phyloP scores from a whole-genome alignment of 1,140 invertebrate species.

The Armadillidium nasatum region DNA sequence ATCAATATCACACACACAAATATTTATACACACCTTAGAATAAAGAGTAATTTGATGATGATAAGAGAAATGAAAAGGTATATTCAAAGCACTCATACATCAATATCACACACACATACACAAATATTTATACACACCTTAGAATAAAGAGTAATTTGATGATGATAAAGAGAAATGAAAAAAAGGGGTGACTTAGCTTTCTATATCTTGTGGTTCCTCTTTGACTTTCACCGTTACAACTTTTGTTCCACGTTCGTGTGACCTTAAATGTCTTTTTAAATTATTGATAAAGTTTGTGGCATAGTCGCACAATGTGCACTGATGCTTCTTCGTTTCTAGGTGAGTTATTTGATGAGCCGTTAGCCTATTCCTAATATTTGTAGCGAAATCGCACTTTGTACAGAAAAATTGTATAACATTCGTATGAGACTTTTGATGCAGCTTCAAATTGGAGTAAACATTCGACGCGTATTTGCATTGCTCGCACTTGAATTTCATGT shows the following conservation, averaged over 20 bases:
- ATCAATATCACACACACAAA: too few relatives aligned
- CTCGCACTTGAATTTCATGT: neutral
- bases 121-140: too few relatives aligned
- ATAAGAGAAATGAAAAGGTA: too few relatives aligned
- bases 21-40: too few relatives aligned
- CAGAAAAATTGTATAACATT: neutral
- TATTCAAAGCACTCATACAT: too few relatives aligned
- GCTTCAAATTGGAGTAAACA: neutral
- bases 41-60: too few relatives aligned
- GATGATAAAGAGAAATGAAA: too few relatives aligned
- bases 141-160: too few relatives aligned
- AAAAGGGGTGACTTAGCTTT: too few relatives aligned
- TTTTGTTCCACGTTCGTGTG: neutral
- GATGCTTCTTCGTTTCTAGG: neutral
- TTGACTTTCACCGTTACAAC: too few relatives aligned
- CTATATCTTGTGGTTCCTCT: too few relatives aligned
- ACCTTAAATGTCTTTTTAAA: neutral
- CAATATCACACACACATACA: too few relatives aligned
- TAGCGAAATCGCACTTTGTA: neutral
- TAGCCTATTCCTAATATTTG: neutral
- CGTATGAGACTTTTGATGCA: neutral
- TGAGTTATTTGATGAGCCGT: neutral
- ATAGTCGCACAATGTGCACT: neutral
- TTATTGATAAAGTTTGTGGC: neutral
- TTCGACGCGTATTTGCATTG: neutral